phyloP scores from a whole-genome alignment of 2,888 invertebrate species.

The Heteromyza rotundicornis region DNA sequence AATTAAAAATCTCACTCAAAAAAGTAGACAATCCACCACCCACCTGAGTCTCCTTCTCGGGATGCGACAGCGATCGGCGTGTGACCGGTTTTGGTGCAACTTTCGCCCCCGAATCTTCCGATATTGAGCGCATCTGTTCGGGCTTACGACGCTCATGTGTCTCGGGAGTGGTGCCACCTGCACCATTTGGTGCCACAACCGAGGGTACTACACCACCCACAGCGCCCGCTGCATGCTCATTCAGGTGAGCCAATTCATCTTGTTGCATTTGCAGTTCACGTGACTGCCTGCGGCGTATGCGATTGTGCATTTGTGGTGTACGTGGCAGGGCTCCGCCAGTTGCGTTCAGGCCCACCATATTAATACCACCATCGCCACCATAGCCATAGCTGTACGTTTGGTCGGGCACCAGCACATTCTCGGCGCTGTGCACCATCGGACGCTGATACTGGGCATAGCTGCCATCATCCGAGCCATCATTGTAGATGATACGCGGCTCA shows the following conservation, averaged over 20 bases:
- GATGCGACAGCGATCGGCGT: slow-evolving; percentile 60
- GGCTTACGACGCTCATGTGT: slow-evolving; percentile 50
- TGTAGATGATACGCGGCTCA: slow-evolving; percentile 58
- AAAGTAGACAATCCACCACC: neutral
- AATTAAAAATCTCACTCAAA: slow-evolving; percentile 3
- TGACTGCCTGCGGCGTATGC: slow-evolving; percentile 51
- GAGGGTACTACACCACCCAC: slow-evolving; percentile 17
- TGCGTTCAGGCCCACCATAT: slow-evolving; percentile 31
- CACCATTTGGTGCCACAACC: neutral
- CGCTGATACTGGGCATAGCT: slow-evolving; percentile 38
- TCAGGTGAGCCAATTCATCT: slow-evolving; percentile 42
- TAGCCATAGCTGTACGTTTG: neutral
- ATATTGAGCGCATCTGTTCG: slow-evolving; percentile 60
- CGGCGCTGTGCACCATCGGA: slow-evolving; percentile 53
- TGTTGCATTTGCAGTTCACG: slow-evolving; percentile 49
- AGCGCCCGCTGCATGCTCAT: slow-evolving; percentile 1
- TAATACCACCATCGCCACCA: slow-evolving; percentile 30
- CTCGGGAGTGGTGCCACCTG: slow-evolving; percentile 24
- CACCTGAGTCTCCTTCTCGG: slow-evolving; percentile 60
- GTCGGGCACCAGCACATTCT: slow-evolving; percentile 36
- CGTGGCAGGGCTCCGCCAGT: slow-evolving; percentile 49
- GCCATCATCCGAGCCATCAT: slow-evolving; percentile 51
- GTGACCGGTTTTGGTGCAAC: slow-evolving; percentile 54
- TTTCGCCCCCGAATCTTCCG: slow-evolving; percentile 58
- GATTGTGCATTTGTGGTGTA: slow-evolving; percentile 54